Evolutionary conservation across 2,888 invertebrate species (phyloP).

Genomic region (Meganola albula): DNA sequence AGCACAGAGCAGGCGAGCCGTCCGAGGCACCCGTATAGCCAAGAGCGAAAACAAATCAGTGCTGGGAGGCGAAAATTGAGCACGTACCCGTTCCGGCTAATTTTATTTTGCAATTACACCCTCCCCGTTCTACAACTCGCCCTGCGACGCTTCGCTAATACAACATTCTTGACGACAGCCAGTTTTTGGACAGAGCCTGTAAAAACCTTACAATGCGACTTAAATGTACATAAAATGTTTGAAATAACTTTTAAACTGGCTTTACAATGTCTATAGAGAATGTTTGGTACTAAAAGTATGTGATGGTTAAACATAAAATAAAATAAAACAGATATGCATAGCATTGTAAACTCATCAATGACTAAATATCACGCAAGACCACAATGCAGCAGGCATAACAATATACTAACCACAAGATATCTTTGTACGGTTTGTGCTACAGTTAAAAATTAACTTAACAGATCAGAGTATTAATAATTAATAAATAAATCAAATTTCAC

Average conservation of each 20-base stretch:
- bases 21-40: constrained; percentile 47
- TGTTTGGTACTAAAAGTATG: too few species aligned
- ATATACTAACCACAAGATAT: too few species aligned
- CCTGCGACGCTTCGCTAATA: constrained; percentile 53
- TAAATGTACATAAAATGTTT: too few species aligned
- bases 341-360: too few species aligned
- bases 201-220: constrained; percentile 21
- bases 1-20: constrained; percentile 45
- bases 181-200: constrained; percentile 46
- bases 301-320: too few species aligned
- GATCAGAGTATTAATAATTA: too few species aligned
- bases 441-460: too few species aligned
- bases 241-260: constrained; percentile 1
- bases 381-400: too few species aligned
- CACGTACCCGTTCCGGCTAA: constrained; percentile 78
- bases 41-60: constrained; percentile 75
- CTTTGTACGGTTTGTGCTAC: too few species aligned
- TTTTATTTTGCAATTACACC: constrained; percentile 79
- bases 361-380: too few species aligned
- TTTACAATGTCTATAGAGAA: constrained; percentile 2
- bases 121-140: constrained; percentile 36
- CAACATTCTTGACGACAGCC: constrained; percentile 73
- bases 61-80: constrained; percentile 76
- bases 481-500: too few species aligned
- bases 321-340: too few species aligned